Conservation (phyloP, 92 coral and sea anemone species). For the Paragorgia papillata region DNA sequence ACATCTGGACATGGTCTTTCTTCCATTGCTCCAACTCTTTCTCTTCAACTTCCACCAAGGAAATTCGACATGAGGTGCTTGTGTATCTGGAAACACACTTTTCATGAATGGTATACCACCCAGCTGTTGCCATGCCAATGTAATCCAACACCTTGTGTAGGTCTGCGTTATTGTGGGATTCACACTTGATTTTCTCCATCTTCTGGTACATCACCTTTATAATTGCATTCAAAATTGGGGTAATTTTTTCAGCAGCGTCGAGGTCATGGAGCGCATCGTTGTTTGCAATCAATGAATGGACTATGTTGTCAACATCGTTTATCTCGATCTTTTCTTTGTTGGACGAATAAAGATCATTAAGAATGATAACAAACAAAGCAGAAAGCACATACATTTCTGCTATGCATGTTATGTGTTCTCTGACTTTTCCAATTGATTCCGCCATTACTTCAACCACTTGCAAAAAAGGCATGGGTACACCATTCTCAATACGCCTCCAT, state of each 20-base stretch:
- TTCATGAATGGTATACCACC: constrained; percentile 11
- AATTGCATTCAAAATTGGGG: neutral
- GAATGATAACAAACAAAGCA: neutral
- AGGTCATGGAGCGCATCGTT: neutral
- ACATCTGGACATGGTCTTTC: neutral
- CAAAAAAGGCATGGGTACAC: too few species aligned
- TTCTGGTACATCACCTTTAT: constrained; percentile 16
- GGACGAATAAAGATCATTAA: constrained; percentile 10
- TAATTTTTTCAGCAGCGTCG: neutral
- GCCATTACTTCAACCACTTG: neutral
- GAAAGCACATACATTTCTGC: constrained; percentile 9
- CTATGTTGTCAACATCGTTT: neutral
- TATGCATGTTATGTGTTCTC: neutral
- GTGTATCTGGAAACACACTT: too few species aligned
- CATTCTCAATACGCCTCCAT: constrained; percentile 12
- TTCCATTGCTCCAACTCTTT: neutral
- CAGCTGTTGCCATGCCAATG: neutral
- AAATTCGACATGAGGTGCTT: neutral
- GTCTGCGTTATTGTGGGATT: constrained; percentile 4
- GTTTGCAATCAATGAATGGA: neutral
- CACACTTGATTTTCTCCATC: neutral
- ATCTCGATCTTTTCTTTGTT: neutral
- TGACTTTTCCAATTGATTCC: neutral
- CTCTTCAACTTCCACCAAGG: constrained; percentile 10
- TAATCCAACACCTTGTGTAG: neutral